These are phyloP conservation scores for Tenthredo notha DNA, from an alignment of 2,888 invertebrate species.

Conservation along the genomic window DNA sequence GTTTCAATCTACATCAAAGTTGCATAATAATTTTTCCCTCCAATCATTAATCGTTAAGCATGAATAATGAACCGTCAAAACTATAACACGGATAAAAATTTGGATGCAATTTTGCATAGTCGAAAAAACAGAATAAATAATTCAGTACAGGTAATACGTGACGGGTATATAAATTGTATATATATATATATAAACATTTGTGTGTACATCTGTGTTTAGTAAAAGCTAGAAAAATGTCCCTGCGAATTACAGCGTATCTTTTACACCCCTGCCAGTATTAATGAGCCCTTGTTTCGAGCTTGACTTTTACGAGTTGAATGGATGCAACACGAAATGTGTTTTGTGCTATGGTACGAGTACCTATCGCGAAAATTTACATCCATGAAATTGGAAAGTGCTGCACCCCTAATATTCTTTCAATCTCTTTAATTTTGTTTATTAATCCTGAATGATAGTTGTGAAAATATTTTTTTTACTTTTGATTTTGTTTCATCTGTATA, in stretches of 20 bases:
- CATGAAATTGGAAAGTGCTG: not conserved
- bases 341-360: slow-evolving; percentile 53
- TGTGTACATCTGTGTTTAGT: not conserved
- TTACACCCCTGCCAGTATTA: slow-evolving; percentile 33
- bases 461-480: not conserved
- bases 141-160: not conserved
- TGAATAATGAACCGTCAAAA: not conserved
- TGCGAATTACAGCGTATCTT: slow-evolving; percentile 43
- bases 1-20: not conserved
- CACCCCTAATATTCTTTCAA: not conserved
- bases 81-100: not conserved
- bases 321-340: slow-evolving; percentile 56
- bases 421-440: not conserved
- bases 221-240: not conserved
- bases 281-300: slow-evolving; percentile 53
- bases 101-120: not conserved
- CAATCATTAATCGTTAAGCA: not conserved
- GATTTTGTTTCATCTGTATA: not conserved
- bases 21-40: not conserved
- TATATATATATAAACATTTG: not conserved
- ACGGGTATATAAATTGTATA: not conserved
- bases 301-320: slow-evolving; percentile 55
- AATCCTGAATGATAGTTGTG: not conserved
- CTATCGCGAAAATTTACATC: slow-evolving; percentile 24
- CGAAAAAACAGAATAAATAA: not conserved